Evolutionary conservation across 2,888 invertebrate genomes (phyloP).

Genomic region (Leptarthrus brevirostris): DNA sequence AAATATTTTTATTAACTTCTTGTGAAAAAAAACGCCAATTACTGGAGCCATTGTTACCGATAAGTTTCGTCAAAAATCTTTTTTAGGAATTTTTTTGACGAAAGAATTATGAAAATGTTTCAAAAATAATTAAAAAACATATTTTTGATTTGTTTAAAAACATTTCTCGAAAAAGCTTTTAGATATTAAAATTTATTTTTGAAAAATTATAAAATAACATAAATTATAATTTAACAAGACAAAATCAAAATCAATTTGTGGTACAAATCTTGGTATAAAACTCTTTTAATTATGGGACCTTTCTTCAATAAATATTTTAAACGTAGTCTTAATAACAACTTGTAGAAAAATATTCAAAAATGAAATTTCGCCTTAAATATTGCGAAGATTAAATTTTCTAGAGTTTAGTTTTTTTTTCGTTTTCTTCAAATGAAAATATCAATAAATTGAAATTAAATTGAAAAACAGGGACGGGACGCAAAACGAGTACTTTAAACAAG

Average conservation of each 20-base stretch:
- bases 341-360: constrained; percentile 9
- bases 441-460: constrained; percentile 1
- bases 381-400: not conserved
- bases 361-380: constrained; percentile 2
- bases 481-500: not conserved
- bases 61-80: constrained; percentile 69
- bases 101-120: constrained; percentile 64
- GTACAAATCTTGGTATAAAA: constrained; percentile 48
- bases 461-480: not conserved
- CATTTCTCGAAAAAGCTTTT: not conserved
- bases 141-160: constrained; percentile 53
- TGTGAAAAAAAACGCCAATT: constrained; percentile 64
- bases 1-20: constrained; percentile 24
- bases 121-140: constrained; percentile 55
- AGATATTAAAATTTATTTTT: constrained; percentile 7
- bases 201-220: constrained; percentile 19
- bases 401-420: too few relatives aligned
- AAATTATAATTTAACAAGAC: constrained; percentile 39
- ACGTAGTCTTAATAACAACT: constrained; percentile 17
- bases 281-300: constrained; percentile 24
- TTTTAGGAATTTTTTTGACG: constrained; percentile 65
- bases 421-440: not conserved
- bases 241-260: constrained; percentile 50
- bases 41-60: constrained; percentile 68
- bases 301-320: constrained; percentile 7